Evolutionary conservation across 2,797 vertebrate species (phyloP), one percentile per base, ranked within the genome.

Genomic region (Sebastes vulpes): DNA sequence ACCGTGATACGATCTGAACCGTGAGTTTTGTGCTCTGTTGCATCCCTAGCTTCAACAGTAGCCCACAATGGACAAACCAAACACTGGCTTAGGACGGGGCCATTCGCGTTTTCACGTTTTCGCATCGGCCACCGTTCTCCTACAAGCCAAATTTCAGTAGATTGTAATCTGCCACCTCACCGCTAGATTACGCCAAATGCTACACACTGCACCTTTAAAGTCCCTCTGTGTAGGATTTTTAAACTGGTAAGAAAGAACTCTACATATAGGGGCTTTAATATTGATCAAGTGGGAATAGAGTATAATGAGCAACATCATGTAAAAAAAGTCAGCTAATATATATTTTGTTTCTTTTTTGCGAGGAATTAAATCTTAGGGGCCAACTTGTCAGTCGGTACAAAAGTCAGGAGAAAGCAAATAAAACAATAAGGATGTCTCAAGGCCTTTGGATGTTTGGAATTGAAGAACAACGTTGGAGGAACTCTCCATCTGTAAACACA

Each of bases 351-450:
- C 1, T 28, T 50, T 20, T 58, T 12, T 65, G 14, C 23, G 20
- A 5, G 18, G 23, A 35, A 77, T 59, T 31, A 65, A 83, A 71
- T 78, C 11, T 46, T 21, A 4, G 21, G 46, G 63, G 35, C 72
- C 69, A 60, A 61, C 35, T 2, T 23, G 60, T 82, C 79, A 81
- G 64, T 79, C 58, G 76, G 64, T 83, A 61, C 25, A 75, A 28
- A 87, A 70, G 82, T 88, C 79, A 82, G 31, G 8, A 35, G 48
- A 74, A 87, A 77, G 42, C 38, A 23, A 71, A 74, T 84, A 67
- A 84, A 74, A 80, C 23, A 79, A 56, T 23, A 57, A 56, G 26
- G 25, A 67, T 29, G 0, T 9, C 61, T 86, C n/a, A 48, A 76
- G 29, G 67, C 69, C 66, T 72, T 53, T 73, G 32, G 52, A 60